These are phyloP conservation scores for Etia nguti DNA, from an alignment of 2,113 vertebrate species.

Conservation along the genomic window DNA sequence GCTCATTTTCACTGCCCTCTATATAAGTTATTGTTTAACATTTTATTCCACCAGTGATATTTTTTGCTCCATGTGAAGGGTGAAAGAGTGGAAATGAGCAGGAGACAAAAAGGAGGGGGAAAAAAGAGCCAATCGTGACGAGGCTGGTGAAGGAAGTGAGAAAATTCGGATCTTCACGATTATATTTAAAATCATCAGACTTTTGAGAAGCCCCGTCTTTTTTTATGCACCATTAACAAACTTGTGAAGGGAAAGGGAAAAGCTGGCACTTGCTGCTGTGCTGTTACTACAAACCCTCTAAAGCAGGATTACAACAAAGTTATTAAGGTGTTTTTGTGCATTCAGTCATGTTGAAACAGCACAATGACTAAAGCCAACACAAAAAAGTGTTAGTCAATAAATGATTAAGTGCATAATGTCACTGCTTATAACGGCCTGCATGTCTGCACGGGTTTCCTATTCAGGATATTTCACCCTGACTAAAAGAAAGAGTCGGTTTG, in stretches of 20 bases:
- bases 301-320: not conserved
- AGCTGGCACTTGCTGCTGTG: not conserved
- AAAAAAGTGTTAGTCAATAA: not conserved
- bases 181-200: not conserved
- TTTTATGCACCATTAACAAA: not conserved
- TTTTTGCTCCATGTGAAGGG: not conserved
- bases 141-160: not conserved
- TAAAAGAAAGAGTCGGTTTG: not conserved
- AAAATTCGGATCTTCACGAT: not conserved
- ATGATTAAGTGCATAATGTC: not conserved
- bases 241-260: not conserved
- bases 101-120: accelerated
- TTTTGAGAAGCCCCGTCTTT: not conserved
- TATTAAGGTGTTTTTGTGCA: not conserved
- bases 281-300: not conserved
- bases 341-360: not conserved
- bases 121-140: not conserved
- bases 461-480: not conserved
- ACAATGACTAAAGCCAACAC: not conserved
- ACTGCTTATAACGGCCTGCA: not conserved
- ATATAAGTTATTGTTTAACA: not conserved
- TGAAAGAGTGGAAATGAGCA: not conserved
- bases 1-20: not conserved
- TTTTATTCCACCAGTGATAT: not conserved
- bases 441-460: not conserved